These are phyloP conservation scores for Microplitis demolitor DNA, from an alignment of 1,140 invertebrate genomes.

Conservation along the genomic window DNA sequence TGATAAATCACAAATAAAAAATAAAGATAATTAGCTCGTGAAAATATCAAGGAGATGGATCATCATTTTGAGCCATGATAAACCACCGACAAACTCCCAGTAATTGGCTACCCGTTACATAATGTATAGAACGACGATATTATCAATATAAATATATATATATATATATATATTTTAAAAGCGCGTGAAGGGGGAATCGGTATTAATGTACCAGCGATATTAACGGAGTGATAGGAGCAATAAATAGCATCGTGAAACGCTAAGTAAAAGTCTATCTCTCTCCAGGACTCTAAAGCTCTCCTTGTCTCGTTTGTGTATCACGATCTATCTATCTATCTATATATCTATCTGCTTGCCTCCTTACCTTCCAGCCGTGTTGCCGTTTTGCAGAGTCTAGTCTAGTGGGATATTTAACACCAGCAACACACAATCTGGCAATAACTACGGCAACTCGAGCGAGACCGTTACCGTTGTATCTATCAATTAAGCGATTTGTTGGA, in stretches of 20 bases:
- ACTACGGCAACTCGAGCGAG: conserved; percentile 2
- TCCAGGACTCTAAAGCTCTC: too few species aligned
- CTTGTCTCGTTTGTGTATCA: not conserved
- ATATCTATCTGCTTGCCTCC: not conserved
- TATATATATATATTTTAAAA: not conserved
- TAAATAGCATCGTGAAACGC: conserved; percentile 14
- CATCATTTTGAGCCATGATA: conserved; percentile 6
- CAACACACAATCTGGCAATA: not conserved
- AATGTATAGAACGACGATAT: conserved; percentile 20
- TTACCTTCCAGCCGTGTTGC: not conserved
- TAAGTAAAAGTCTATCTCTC: not conserved
- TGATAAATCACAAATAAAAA: too few species aligned
- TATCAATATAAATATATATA: conserved; percentile 15
- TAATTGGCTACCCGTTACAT: conserved; percentile 29
- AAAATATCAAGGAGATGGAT: not conserved
- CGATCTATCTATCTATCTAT: not conserved
- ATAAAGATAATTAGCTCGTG: not conserved
- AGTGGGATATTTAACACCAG: not conserved
- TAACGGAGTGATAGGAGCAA: conserved; percentile 21
- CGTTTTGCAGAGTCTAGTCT: too few species aligned
- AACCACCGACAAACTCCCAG: conserved; percentile 22
- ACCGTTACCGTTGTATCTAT: conserved; percentile 14
- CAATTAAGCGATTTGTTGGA: conserved; percentile 19
- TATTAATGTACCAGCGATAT: conserved; percentile 26
- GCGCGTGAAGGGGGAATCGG: not conserved